A percentile compares a stretch with the other conserved stretches of the same genome.
phyloP scores from a whole-genome alignment of 2,113 vertebrate species.

The Tragulus kanchil region DNA sequence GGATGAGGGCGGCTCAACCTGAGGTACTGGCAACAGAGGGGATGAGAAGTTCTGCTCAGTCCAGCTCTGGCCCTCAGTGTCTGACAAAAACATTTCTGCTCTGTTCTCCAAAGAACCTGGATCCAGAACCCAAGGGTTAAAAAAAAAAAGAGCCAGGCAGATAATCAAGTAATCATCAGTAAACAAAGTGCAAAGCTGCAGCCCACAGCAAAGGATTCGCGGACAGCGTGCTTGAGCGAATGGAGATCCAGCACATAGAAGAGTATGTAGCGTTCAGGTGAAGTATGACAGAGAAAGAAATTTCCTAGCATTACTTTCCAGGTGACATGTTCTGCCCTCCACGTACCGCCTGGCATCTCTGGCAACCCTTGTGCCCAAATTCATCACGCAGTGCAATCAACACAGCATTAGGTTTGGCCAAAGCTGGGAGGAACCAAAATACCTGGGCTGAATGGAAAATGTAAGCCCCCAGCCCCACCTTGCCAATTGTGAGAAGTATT shows the following conservation, averaged over 20 bases:
- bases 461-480: not conserved
- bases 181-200: slow-evolving; percentile 3
- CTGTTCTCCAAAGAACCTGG: not conserved
- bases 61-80: not conserved
- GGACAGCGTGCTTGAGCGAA: not conserved
- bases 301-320: not conserved
- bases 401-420: not conserved
- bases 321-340: not conserved
- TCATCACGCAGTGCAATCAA: not conserved
- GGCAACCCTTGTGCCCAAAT: not conserved
- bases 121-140: not conserved
- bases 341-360: not conserved
- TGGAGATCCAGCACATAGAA: not conserved
- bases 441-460: not conserved
- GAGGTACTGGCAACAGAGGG: not conserved
- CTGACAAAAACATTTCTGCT: slow-evolving; percentile 1
- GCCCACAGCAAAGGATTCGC: not conserved
- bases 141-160: not conserved
- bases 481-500: not conserved
- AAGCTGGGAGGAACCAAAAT: not conserved
- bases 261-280: not conserved
- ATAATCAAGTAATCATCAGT: not conserved
- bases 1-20: not conserved
- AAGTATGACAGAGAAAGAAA: not conserved
- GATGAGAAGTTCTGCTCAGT: not conserved